Conservation (phyloP, 2,888 invertebrate genomes). For the Brachyopa scutellaris region DNA sequence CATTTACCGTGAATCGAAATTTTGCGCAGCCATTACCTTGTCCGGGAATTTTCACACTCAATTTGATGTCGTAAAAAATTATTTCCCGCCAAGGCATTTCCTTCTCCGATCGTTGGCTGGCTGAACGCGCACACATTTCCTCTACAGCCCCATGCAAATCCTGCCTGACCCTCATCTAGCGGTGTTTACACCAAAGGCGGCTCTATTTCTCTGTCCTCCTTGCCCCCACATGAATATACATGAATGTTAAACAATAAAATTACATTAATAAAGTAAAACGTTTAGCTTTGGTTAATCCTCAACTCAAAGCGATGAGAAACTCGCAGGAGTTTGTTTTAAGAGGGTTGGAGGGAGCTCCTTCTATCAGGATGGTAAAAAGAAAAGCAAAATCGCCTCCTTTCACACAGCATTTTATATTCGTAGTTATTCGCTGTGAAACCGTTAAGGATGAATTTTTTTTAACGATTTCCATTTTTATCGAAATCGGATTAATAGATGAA, state of each 20-base stretch:
- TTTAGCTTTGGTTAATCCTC: conserved; percentile 68
- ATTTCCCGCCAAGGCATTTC: conserved; percentile 47
- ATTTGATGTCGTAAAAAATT: conserved; percentile 69
- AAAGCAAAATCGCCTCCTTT: not conserved
- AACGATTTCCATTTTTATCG: conserved; percentile 67
- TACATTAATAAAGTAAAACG: conserved; percentile 66
- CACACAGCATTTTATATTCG: not conserved
- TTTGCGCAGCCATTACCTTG: conserved; percentile 67
- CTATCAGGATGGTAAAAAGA: not conserved
- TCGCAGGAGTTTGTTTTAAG: no score
- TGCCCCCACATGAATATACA: conserved; percentile 47
- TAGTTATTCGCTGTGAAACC: conserved; percentile 6
- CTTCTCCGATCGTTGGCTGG: conserved; percentile 46
- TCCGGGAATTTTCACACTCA: conserved; percentile 71
- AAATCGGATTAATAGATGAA: conserved; percentile 69
- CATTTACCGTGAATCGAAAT: conserved; percentile 71
- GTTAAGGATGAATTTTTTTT: conserved; percentile 50
- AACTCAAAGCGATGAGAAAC: conserved; percentile 27
- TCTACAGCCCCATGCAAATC: not conserved
- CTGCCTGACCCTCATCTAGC: conserved; percentile 40
- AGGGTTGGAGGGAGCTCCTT: not conserved
- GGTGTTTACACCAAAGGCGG: not conserved
- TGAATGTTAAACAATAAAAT: conserved; percentile 68
- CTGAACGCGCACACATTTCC: no score
- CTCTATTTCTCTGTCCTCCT: not conserved